A percentile compares a stretch with the other conserved stretches of the same genome.
Conservation (phyloP, 2,888 invertebrate species). For the Graphium colonna region DNA sequence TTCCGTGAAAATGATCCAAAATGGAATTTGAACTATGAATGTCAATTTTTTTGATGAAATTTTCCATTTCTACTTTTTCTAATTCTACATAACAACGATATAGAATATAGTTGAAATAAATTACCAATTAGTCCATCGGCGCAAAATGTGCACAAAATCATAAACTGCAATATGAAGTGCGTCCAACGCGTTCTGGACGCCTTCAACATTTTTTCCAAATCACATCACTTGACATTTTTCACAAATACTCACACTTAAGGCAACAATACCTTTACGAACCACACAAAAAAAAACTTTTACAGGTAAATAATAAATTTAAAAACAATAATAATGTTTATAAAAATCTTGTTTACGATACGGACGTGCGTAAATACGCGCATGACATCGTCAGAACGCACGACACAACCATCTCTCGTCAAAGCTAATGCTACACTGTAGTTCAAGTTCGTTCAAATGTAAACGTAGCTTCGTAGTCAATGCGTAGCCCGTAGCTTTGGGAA, state of each 20-base stretch:
- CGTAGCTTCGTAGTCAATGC: constrained; percentile 29
- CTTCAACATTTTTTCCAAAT: constrained; percentile 22
- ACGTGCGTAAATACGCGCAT: constrained; percentile 17
- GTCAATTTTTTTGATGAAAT: no score
- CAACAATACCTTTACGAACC: not conserved
- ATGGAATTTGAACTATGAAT: no score
- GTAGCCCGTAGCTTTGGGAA: constrained; percentile 52
- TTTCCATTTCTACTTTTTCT: no score
- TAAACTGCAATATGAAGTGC: constrained; percentile 15
- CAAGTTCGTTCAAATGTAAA: constrained; percentile 16
- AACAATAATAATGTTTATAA: not conserved
- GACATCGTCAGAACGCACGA: constrained; percentile 13
- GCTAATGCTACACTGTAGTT: constrained; percentile 51
- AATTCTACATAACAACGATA: no score
- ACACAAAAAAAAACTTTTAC: not conserved
- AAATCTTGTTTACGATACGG: not conserved
- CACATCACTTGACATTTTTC: constrained; percentile 21
- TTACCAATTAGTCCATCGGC: constrained; percentile 20
- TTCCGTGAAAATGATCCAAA: no score
- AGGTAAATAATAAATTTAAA: constrained; percentile 10
- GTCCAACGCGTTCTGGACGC: constrained; percentile 16
- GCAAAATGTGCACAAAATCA: constrained; percentile 3
- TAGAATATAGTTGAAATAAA: no score
- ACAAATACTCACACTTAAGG: not conserved
- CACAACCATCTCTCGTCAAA: constrained; percentile 31